A percentile compares a stretch with the other conserved stretches of the same genome.
phyloP scores from a whole-genome alignment of 2,797 vertebrate genomes.

The Melanogrammus aeglefinus region DNA sequence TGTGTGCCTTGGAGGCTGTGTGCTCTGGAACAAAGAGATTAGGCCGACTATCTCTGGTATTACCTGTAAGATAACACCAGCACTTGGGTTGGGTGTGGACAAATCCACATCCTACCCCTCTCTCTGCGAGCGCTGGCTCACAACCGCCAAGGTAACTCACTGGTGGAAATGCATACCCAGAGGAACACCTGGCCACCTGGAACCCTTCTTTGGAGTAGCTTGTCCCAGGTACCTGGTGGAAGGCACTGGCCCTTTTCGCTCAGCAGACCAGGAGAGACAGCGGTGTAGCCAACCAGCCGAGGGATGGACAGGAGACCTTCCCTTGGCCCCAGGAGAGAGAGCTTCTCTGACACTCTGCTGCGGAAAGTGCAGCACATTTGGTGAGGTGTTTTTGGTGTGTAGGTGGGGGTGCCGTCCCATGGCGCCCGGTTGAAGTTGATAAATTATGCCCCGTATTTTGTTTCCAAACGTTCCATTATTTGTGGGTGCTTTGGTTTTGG shows the following conservation, averaged over 20 bases:
- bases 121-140: not conserved
- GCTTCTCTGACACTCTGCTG: constrained; percentile 34
- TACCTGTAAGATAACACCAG: constrained; percentile 44
- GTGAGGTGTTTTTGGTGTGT: constrained; percentile 31
- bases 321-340: constrained; percentile 24
- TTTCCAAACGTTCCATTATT: not conserved
- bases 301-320: constrained; percentile 7
- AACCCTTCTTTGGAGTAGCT: constrained; percentile 26
- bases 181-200: constrained; percentile 28
- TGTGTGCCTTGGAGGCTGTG: not conserved
- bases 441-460: not conserved
- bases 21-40: constrained; percentile 6
- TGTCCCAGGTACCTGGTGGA: constrained; percentile 7
- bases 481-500: not conserved
- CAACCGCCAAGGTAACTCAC: not conserved
- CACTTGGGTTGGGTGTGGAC: constrained; percentile 39
- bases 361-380: constrained; percentile 41
- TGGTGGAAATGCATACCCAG: constrained; percentile 4
- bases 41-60: constrained; percentile 23
- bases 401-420: not conserved
- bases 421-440: not conserved
- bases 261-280: constrained; percentile 28
- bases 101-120: constrained; percentile 16
- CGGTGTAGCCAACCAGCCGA: constrained; percentile 30
- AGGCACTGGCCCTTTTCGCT: not conserved